Evolutionary conservation across 64 coral and sea anemone species (phyloP).

Genomic region (Pocillopora damicornis): DNA sequence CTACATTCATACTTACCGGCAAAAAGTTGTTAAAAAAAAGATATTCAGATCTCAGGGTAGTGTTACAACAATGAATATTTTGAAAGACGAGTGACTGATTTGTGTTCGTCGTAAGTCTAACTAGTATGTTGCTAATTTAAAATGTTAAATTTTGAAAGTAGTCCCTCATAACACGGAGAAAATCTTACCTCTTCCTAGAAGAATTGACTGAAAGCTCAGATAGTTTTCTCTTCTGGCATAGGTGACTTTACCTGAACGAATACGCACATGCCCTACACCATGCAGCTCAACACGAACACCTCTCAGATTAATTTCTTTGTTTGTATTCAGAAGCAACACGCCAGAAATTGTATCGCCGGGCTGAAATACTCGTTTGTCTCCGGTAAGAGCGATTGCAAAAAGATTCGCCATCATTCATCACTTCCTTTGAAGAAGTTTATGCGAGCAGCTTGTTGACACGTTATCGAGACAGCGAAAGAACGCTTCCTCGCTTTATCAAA

Average conservation of each 20-base stretch:
- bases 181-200: conserved; percentile 29
- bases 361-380: conserved; percentile 24
- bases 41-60: too few relatives aligned
- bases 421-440: background rate
- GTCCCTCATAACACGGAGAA: background rate
- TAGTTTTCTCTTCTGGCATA: conserved; percentile 10
- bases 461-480: background rate
- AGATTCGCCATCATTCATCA: conserved; percentile 5
- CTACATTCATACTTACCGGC: too few relatives aligned
- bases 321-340: conserved; percentile 12
- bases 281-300: conserved; percentile 23
- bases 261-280: conserved; percentile 7
- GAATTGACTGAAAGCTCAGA: background rate
- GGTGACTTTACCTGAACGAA: conserved; percentile 35
- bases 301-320: conserved; percentile 8
- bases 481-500: background rate
- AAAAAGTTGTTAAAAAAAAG: too few relatives aligned
- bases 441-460: background rate
- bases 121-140: too few relatives aligned
- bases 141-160: background rate
- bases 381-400: conserved; percentile 11
- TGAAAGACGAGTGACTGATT: too few relatives aligned
- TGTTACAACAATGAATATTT: too few relatives aligned
- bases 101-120: too few relatives aligned
- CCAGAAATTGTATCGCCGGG: conserved; percentile 26